A percentile compares a stretch with the other conserved stretches of the same genome.
Evolutionary conservation across 2,797 vertebrate genomes (phyloP).

Genomic region (Cryptoprocta ferox): DNA sequence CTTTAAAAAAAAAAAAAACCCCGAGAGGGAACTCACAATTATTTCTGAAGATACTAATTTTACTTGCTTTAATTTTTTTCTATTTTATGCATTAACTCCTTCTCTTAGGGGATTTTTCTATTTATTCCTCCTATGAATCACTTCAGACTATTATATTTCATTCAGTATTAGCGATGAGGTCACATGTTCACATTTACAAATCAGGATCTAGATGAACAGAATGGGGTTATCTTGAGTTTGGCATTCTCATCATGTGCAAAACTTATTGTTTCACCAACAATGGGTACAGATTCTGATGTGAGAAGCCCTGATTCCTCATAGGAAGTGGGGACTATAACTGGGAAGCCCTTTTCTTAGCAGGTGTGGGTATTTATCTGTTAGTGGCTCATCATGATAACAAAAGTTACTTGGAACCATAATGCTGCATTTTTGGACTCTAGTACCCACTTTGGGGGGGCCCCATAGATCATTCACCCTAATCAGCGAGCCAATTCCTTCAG

Average conservation of each 20-base stretch:
- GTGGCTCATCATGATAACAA: neutral
- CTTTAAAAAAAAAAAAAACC: neutral
- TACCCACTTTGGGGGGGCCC: neutral
- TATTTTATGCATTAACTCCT: neutral
- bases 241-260: neutral
- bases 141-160: neutral
- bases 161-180: neutral
- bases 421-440: neutral
- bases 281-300: neutral
- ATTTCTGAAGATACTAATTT: neutral
- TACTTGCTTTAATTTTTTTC: neutral
- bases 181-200: neutral
- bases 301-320: neutral
- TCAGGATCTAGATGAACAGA: neutral
- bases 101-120: neutral
- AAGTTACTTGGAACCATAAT: neutral
- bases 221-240: neutral
- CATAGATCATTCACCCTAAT: neutral
- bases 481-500: neutral
- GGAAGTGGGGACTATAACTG: rapidly evolving
- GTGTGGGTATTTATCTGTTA: neutral
- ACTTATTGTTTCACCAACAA: neutral
- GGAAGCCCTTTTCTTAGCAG: neutral
- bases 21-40: neutral
- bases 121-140: neutral